Conservation (phyloP, 2,888 invertebrate species). For the Drosophila heteroneura region DNA sequence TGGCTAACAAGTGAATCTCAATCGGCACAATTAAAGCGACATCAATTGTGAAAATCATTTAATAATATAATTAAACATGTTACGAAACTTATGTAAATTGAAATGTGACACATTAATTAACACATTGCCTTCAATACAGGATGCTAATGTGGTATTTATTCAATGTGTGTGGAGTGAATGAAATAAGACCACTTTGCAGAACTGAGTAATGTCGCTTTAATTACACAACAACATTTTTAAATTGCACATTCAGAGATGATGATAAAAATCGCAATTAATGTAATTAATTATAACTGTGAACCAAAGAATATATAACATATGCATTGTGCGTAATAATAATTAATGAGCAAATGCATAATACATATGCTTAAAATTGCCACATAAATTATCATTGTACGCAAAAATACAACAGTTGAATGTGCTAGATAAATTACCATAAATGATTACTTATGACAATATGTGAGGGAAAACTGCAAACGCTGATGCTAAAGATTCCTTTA, state of each 20-base stretch:
- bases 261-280: conserved; percentile 56
- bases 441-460: neutral
- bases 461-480: neutral
- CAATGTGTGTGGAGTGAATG: neutral
- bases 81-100: conserved; percentile 14
- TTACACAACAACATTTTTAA: conserved; percentile 44
- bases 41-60: conserved; percentile 4
- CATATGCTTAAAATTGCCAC: conserved; percentile 51
- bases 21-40: conserved; percentile 5
- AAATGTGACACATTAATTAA: conserved; percentile 56
- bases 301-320: conserved; percentile 23
- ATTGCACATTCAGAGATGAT: conserved; percentile 28
- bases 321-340: conserved; percentile 47
- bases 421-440: conserved; percentile 11
- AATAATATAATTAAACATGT: conserved; percentile 12
- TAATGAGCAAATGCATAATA: conserved; percentile 43
- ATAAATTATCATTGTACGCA: conserved; percentile 36
- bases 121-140: conserved; percentile 25
- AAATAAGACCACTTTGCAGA: conserved; percentile 18
- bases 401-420: conserved; percentile 8
- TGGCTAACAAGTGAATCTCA: neutral
- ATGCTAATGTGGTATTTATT: conserved; percentile 5
- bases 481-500: neutral
- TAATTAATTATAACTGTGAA: conserved; percentile 57
- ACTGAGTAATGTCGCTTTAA: conserved; percentile 68